Conservation (phyloP, 1,140 invertebrate genomes). For the Campoletis sonorensis region DNA sequence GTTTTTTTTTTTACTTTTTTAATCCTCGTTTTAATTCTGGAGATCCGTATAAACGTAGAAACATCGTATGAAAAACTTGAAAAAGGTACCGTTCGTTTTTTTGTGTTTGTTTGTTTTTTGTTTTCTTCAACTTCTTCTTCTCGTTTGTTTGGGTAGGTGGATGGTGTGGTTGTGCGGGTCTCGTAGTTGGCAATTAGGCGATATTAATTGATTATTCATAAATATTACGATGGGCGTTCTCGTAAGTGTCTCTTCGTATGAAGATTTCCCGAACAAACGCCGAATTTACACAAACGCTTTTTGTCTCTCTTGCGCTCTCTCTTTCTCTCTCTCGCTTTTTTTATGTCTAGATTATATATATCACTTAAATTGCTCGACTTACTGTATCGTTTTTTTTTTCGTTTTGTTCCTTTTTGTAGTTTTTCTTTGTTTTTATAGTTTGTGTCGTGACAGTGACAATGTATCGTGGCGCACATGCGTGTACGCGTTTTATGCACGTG, state of each 20-base stretch:
- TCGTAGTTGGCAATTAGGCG: conserved; percentile 65
- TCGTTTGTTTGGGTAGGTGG: conserved; percentile 48
- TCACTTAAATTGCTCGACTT: conserved; percentile 72
- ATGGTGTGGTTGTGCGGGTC: conserved; percentile 62
- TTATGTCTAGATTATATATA: conserved; percentile 73
- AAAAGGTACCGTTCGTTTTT: conserved; percentile 65
- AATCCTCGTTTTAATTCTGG: conserved; percentile 53
- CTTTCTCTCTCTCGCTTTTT: conserved; percentile 42
- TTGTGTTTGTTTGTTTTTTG: conserved; percentile 39
- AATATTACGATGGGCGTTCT: conserved; percentile 69
- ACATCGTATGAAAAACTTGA: conserved; percentile 70
- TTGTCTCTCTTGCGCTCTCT: conserved; percentile 48
- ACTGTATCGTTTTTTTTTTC: conserved; percentile 62
- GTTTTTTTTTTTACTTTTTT: conserved; percentile 48
- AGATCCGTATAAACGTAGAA: conserved; percentile 75
- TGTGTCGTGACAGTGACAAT: conserved; percentile 43
- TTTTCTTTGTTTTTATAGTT: conserved; percentile 55
- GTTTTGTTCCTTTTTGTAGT: conserved; percentile 31
- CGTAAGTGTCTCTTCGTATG: conserved; percentile 60
- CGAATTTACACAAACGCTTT: conserved; percentile 72
- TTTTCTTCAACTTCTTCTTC: too few relatives aligned
- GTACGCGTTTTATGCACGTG: conserved; percentile 15
- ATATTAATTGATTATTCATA: conserved; percentile 70
- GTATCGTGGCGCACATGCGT: conserved; percentile 2
- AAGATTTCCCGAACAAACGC: conserved; percentile 67